Conservation (phyloP, 2,113 vertebrate genomes). For the Rostratula benghalensis region DNA sequence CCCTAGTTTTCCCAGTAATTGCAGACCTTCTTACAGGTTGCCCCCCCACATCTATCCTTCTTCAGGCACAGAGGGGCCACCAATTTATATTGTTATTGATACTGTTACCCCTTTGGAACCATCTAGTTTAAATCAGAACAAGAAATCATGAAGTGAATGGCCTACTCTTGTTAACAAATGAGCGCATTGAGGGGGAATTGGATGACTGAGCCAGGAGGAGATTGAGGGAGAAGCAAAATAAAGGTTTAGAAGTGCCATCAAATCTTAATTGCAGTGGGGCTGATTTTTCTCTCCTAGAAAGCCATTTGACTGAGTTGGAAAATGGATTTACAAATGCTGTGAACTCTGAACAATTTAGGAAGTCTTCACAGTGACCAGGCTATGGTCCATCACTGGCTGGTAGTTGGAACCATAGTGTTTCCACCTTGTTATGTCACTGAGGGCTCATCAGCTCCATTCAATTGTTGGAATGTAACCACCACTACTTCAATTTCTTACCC, state of each 20-base stretch:
- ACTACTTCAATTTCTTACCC: background rate
- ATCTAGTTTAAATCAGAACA: background rate
- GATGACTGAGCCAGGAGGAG: background rate
- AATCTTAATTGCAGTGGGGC: background rate
- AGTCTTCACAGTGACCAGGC: background rate
- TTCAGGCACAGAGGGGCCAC: background rate
- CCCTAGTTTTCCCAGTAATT: background rate
- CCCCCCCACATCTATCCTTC: background rate
- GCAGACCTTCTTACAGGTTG: background rate
- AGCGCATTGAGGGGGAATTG: background rate
- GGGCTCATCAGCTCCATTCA: background rate
- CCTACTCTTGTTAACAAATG: background rate
- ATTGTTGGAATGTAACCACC: background rate
- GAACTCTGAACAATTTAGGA: background rate
- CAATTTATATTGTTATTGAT: background rate
- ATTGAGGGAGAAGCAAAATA: background rate
- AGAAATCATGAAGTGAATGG: background rate
- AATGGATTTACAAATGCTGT: background rate
- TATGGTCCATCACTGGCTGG: background rate
- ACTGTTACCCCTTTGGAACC: background rate
- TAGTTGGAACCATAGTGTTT: background rate
- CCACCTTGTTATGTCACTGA: background rate
- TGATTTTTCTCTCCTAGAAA: background rate
- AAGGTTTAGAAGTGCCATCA: background rate
- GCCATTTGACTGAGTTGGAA: background rate